Base-by-base conservation (phyloP, 2,113 vertebrate genomes). In the Diadophis punctatus region DNA sequence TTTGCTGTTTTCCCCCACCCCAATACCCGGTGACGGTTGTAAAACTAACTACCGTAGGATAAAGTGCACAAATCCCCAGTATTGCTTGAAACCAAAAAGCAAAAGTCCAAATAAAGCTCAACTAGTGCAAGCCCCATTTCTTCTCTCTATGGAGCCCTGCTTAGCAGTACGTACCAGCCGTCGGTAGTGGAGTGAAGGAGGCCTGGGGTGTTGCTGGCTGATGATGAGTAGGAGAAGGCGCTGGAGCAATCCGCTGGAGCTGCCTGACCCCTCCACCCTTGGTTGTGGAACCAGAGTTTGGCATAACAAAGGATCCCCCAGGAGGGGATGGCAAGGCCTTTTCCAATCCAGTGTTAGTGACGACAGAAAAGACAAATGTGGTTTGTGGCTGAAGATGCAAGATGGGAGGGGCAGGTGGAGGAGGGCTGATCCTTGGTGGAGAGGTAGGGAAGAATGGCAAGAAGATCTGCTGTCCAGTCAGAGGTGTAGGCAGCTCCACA, bases 381-480 rank as follows among this genome's bases (percentile, higher is more conserved):
- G 58, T 55, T 49, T 92, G 93, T 22, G 88, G 89, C 30, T 88
- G 92, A 10, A 91, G 18, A 1, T 80, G 91, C 84, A 87, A 55
- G 58, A 49, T 18, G 0, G 88, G 23, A 55, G 88, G 22, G 3
- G 22, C 14, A 18, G 88, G 56, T 2, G 88, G 80, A 4, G 88
- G 80, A 4, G 91, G 88, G 52, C 88, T 90, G n/a, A 56, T 74
- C 88, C 88, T 74, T 53, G 12, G 30, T 8, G 91, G 93, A 46
- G 93, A 93, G 14, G 84, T 92, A 11, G 91, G 93, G 60, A 93
- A 93, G 84, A 92, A 60, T 12, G 93, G 93, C 91, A 93, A n/a
- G 88, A 92, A 93, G 43, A 89, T 93, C 88, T 90, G 91, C 30
- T 93, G 91, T 87, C 60, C 93, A 10, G 74, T 90, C 43, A 92